Percentiles rank a stretch among this genome's conserved stretches.
Evolutionary conservation across 2,888 invertebrate species (phyloP).

Genomic region (Folsomia candida): DNA sequence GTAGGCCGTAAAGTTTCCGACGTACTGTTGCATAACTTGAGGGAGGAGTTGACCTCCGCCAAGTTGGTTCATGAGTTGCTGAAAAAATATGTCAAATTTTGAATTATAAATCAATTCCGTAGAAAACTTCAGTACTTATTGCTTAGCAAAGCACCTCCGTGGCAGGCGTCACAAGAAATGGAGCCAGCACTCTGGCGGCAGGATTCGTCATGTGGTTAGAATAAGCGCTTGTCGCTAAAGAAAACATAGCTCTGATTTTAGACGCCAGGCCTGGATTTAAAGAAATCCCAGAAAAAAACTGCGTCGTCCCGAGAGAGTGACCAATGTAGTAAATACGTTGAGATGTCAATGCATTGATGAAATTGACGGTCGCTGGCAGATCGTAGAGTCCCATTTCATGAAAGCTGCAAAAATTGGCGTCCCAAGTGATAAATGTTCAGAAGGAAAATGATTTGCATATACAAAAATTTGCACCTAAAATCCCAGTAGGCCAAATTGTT

Average conservation of each 20-base stretch:
- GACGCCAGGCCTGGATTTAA: background rate
- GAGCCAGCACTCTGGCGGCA: background rate
- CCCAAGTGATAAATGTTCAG: background rate
- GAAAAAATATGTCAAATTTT: no score
- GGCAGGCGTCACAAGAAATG: background rate
- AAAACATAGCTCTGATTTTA: constrained; percentile 8
- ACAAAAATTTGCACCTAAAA: background rate
- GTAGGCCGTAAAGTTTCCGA: background rate
- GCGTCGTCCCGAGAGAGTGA: constrained; percentile 8
- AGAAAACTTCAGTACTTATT: no score
- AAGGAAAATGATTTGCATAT: background rate
- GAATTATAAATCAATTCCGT: no score
- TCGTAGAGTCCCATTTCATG: constrained; percentile 18
- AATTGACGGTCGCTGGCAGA: constrained; percentile 2
- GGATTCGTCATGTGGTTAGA: background rate
- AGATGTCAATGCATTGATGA: background rate
- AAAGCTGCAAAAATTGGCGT: background rate
- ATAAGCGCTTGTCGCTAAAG: constrained; percentile 5
- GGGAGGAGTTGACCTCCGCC: background rate
- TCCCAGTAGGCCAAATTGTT: background rate
- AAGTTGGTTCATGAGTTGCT: background rate
- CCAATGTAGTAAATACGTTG: constrained; percentile 12
- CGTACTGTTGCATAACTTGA: background rate
- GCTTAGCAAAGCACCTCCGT: no score
- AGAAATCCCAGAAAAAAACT: constrained; percentile 2